These are phyloP conservation scores for Arvicanthis niloticus DNA, from an alignment of 2,113 vertebrate species.

Conservation along the genomic window DNA sequence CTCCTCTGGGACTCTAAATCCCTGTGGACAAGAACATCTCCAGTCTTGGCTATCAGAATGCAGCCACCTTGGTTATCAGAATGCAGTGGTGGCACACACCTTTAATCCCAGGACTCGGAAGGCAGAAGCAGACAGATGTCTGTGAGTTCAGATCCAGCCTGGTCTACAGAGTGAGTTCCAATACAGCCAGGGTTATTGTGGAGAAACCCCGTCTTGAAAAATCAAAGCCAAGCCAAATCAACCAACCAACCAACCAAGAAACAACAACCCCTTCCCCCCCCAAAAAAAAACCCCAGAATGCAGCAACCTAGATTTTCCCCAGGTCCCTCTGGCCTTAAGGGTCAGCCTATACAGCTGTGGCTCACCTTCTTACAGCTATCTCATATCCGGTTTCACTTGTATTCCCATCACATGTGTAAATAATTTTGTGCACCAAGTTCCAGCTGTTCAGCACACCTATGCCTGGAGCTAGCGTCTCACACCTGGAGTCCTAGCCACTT, in stretches of 20 bases:
- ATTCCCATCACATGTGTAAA: constrained; percentile 38
- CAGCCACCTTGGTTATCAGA: too few relatives aligned
- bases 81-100: neutral
- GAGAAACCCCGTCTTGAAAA: neutral
- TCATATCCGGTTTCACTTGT: neutral
- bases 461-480: neutral
- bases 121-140: neutral
- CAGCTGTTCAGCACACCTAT: constrained; percentile 36
- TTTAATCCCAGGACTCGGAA: neutral
- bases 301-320: neutral
- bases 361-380: neutral
- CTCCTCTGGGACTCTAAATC: neutral
- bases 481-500: neutral
- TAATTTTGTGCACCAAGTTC: neutral
- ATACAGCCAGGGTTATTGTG: neutral
- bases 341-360: neutral
- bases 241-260: neutral
- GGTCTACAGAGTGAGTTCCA: neutral
- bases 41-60: neutral
- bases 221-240: neutral
- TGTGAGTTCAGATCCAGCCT: neutral
- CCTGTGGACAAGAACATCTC: neutral
- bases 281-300: neutral
- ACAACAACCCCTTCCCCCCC: neutral
- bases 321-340: neutral